A percentile compares a stretch with the other conserved stretches of the same genome.
Evolutionary conservation across 2,113 vertebrate species (phyloP).

Genomic region (Phainopepla nitens): DNA sequence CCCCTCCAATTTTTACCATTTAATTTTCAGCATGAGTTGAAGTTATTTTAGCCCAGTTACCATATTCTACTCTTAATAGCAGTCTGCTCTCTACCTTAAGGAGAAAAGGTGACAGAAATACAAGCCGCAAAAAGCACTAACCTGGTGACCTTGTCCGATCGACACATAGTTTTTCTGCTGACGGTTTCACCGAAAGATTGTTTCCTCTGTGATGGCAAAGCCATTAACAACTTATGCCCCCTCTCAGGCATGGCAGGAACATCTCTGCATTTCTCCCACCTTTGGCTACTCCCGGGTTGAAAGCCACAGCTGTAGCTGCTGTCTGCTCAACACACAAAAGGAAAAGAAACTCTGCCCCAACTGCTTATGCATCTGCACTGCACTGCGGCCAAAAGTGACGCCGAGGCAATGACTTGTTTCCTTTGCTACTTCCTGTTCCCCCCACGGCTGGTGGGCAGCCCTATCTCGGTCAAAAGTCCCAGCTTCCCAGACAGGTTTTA

Average conservation of each 20-base stretch:
- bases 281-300: background rate
- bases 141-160: conserved; percentile 1
- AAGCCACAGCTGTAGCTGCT: background rate
- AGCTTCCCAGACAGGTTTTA: background rate
- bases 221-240: conserved; percentile 24
- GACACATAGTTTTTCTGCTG: conserved; percentile 53
- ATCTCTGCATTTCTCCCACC: background rate
- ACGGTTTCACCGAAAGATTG: background rate
- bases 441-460: background rate
- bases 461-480: conserved; percentile 40
- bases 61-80: background rate
- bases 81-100: background rate
- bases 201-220: conserved; percentile 26
- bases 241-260: conserved; percentile 15
- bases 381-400: background rate
- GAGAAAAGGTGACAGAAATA: background rate
- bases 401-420: conserved; percentile 58
- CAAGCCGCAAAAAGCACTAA: background rate
- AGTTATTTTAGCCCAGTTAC: background rate
- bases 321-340: background rate
- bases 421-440: conserved; percentile 63
- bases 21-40: background rate
- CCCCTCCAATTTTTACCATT: background rate
- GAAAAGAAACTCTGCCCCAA: background rate
- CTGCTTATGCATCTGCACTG: background rate